These are phyloP conservation scores for Rugalucina vietnamica DNA, from an alignment of 2,888 invertebrate genomes.

Conservation along the genomic window DNA sequence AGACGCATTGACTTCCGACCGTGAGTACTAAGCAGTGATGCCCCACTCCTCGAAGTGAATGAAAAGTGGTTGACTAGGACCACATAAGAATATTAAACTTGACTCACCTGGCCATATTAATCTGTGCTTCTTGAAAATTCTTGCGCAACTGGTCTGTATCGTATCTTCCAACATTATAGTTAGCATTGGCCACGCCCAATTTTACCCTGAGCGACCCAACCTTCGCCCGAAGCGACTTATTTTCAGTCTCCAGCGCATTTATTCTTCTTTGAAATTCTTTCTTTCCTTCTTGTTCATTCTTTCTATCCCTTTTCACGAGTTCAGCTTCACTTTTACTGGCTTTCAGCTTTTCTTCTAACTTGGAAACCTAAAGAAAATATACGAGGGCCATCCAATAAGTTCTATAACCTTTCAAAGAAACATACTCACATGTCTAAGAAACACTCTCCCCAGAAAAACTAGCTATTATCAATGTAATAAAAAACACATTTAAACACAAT, in stretches of 20 bases:
- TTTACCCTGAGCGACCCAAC: slow-evolving; percentile 45
- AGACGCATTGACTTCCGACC: too few relatives aligned
- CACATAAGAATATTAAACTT: too few relatives aligned
- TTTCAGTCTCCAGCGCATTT: background rate
- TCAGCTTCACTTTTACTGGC: slow-evolving; percentile 37
- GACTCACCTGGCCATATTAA: slow-evolving; percentile 55
- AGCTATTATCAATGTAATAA: too few relatives aligned
- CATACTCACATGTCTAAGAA: too few relatives aligned
- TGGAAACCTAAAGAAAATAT: slow-evolving; percentile 30
- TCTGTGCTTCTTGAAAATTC: slow-evolving; percentile 49
- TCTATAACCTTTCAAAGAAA: too few relatives aligned
- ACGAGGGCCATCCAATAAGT: too few relatives aligned
- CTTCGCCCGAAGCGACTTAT: background rate
- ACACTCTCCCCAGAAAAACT: too few relatives aligned
- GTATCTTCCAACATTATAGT: slow-evolving; percentile 56
- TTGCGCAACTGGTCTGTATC: slow-evolving; percentile 49
- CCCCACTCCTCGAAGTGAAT: too few relatives aligned
- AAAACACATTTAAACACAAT: too few relatives aligned
- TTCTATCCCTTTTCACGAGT: slow-evolving; percentile 43
- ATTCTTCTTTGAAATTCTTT: slow-evolving; percentile 10
- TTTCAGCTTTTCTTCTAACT: slow-evolving; percentile 45
- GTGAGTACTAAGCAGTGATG: too few relatives aligned
- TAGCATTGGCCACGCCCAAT: slow-evolving; percentile 56
- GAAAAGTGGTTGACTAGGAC: too few relatives aligned
- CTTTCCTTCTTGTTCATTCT: slow-evolving; percentile 48